phyloP scores from a whole-genome alignment of 2,888 invertebrate genomes.

The Platycnemis pennipes region DNA sequence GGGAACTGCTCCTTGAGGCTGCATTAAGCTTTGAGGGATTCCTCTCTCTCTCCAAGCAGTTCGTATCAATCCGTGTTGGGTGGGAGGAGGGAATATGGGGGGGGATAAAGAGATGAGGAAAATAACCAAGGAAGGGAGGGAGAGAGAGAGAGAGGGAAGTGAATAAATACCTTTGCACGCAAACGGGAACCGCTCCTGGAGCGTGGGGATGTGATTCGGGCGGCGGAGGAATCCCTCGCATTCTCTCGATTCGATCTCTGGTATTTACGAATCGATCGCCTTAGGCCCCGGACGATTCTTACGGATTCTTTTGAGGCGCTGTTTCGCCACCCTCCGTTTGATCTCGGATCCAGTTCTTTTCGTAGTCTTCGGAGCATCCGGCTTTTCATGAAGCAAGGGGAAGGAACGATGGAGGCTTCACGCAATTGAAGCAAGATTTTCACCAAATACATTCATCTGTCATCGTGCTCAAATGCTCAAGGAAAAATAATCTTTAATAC shows the following conservation, averaged over 20 bases:
- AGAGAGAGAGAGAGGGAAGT: neutral
- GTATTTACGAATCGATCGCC: neutral
- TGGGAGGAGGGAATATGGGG: neutral
- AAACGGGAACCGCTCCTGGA: neutral
- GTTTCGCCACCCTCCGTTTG: neutral
- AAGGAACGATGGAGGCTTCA: neutral
- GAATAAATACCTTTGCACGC: neutral
- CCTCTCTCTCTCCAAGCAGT: neutral
- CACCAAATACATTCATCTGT: too few relatives aligned
- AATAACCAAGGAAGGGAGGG: neutral
- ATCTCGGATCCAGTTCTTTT: neutral
- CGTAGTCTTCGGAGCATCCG: neutral
- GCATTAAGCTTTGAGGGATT: conserved; percentile 44
- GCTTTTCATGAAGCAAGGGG: neutral
- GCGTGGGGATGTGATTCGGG: neutral
- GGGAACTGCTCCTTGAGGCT: conserved; percentile 40
- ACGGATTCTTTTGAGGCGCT: neutral
- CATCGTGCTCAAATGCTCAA: too few relatives aligned
- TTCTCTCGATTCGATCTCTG: neutral
- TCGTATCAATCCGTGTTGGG: conserved; percentile 37
- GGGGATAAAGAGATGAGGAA: neutral
- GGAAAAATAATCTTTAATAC: too few relatives aligned
- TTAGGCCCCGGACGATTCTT: neutral
- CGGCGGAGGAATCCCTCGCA: neutral
- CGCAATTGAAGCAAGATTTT: neutral